phyloP scores from a whole-genome alignment of 1,140 invertebrate genomes.

The Lordiphosa clarofinis region DNA sequence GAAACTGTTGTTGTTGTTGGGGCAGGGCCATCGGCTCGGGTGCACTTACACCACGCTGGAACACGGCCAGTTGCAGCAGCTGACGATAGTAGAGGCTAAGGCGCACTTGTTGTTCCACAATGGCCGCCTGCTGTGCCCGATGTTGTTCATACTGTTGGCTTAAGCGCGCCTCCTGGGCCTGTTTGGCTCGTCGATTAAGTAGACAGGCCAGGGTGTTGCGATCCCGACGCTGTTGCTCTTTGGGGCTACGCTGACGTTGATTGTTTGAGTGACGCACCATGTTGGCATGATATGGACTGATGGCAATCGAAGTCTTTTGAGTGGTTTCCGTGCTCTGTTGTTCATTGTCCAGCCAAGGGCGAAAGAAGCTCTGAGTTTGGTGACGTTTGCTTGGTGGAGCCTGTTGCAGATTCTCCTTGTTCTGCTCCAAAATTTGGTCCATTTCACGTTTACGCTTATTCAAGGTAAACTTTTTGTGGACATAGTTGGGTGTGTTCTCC shows the following conservation, averaged over 20 bases:
- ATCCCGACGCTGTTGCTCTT: slow-evolving; percentile 58
- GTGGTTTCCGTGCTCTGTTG: slow-evolving; percentile 21
- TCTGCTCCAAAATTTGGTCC: slow-evolving; percentile 22
- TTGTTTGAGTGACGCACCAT: slow-evolving; percentile 45
- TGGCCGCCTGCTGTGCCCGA: slow-evolving; percentile 35
- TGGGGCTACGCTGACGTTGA: slow-evolving; percentile 41
- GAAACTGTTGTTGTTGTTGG: slow-evolving; percentile 47
- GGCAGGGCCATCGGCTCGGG: slow-evolving; percentile 17
- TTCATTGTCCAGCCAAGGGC: slow-evolving; percentile 54
- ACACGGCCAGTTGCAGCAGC: slow-evolving; percentile 53
- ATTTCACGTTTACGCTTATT: slow-evolving; percentile 46
- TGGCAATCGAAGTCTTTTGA: not conserved
- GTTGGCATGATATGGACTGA: slow-evolving; percentile 54
- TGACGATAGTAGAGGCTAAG: slow-evolving; percentile 54
- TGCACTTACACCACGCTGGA: slow-evolving; percentile 29
- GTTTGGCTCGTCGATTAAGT: slow-evolving; percentile 45
- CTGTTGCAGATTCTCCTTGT: slow-evolving; percentile 19
- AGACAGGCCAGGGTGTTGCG: slow-evolving; percentile 58
- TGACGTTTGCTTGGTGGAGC: slow-evolving; percentile 26
- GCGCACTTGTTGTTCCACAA: slow-evolving; percentile 54
- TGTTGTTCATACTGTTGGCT: slow-evolving; percentile 43
- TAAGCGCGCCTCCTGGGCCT: slow-evolving; percentile 41
- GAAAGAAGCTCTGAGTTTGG: slow-evolving; percentile 38
- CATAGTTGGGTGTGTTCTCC: slow-evolving; percentile 24
- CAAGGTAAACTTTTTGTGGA: slow-evolving; percentile 49